These are phyloP conservation scores for Eumerus sabulonum DNA, from an alignment of 2,888 invertebrate species.

Conservation along the genomic window DNA sequence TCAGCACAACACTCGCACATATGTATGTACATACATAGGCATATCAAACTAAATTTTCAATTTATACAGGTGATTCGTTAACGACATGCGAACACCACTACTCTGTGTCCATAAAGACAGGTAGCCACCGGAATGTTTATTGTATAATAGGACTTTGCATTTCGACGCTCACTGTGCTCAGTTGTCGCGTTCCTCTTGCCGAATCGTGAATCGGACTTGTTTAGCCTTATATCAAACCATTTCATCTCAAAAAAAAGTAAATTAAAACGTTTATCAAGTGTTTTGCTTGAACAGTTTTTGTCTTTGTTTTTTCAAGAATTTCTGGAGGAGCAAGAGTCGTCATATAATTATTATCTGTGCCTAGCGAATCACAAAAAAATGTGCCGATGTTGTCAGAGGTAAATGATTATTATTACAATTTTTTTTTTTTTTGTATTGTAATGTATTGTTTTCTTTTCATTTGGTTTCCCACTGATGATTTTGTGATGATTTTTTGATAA, in stretches of 20 bases:
- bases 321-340: slow-evolving; percentile 5
- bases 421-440: no score
- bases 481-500: slow-evolving; percentile 30
- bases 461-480: slow-evolving; percentile 48
- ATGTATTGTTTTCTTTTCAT: slow-evolving; percentile 23
- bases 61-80: slow-evolving; percentile 60
- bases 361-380: slow-evolving; percentile 69
- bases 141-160: slow-evolving; percentile 43
- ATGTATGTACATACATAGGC: not conserved
- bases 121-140: slow-evolving; percentile 49
- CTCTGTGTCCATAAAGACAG: slow-evolving; percentile 38
- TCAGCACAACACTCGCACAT: slow-evolving; percentile 40
- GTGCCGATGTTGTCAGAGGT: slow-evolving; percentile 78
- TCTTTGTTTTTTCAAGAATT: no score
- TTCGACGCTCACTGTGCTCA: slow-evolving; percentile 30
- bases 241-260: not conserved
- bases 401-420: no score
- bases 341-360: slow-evolving; percentile 14
- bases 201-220: slow-evolving; percentile 3
- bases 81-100: slow-evolving; percentile 50
- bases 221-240: slow-evolving; percentile 7
- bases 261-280: no score
- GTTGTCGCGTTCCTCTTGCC: slow-evolving; percentile 26
- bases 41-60: slow-evolving; percentile 53
- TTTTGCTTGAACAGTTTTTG: no score